These are phyloP conservation scores for Uropsilus gracilis DNA, from an alignment of 2,113 vertebrate species.

Conservation along the genomic window DNA sequence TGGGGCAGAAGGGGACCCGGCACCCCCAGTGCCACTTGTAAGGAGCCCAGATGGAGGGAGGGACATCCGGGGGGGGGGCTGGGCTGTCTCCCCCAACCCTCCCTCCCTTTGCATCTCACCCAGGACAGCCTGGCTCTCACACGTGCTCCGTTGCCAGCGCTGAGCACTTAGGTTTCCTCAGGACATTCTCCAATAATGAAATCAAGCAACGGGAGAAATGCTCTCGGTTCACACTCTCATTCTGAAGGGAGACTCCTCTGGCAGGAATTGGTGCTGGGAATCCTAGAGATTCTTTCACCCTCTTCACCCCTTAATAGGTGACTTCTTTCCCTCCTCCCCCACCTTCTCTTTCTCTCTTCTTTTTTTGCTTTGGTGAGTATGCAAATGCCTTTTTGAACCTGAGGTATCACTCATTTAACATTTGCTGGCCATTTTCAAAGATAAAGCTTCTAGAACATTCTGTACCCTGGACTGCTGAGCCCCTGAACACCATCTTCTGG, in stretches of 20 bases:
- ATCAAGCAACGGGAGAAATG: background rate
- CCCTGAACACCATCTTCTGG: too few relatives aligned
- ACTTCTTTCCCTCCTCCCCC: background rate
- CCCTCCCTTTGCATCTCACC: background rate
- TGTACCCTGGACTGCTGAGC: too few relatives aligned
- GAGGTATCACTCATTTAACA: background rate
- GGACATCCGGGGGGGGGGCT: accelerated
- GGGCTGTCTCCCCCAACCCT: accelerated
- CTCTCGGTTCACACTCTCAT: background rate
- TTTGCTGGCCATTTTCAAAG: too few relatives aligned
- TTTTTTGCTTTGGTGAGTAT: background rate
- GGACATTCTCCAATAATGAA: background rate
- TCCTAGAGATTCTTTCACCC: background rate
- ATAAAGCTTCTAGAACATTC: too few relatives aligned
- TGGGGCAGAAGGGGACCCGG: background rate
- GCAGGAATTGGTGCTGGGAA: background rate
- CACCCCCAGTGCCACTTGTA: background rate
- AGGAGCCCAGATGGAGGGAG: background rate
- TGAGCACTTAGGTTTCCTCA: background rate
- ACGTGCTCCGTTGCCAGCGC: background rate
- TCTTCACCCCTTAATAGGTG: background rate
- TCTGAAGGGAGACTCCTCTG: background rate
- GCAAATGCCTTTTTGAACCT: background rate
- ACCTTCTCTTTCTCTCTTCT: background rate
- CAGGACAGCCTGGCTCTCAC: background rate